Evolutionary conservation across 2,888 invertebrate genomes (phyloP).

Genomic region (Lasius fuliginosus): DNA sequence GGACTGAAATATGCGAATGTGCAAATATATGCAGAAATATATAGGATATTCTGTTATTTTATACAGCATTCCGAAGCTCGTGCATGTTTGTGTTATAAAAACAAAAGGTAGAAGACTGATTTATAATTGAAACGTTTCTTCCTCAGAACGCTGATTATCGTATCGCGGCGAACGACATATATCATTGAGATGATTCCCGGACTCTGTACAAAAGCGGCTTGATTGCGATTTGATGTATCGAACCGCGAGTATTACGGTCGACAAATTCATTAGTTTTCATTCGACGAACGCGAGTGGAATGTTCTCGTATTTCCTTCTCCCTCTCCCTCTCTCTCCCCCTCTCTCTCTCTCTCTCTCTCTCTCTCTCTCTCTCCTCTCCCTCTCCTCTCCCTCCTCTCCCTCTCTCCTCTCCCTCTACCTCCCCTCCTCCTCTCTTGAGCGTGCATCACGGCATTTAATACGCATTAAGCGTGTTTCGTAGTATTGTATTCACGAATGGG

Average conservation of each 20-base stretch:
- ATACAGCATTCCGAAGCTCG: neutral
- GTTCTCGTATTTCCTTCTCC: conserved; percentile 41
- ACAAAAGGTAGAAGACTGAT: neutral
- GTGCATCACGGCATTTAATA: conserved; percentile 52
- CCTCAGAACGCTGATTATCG: neutral
- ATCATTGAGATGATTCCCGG: conserved; percentile 7
- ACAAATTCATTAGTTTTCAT: conserved; percentile 53
- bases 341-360: neutral
- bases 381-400: neutral
- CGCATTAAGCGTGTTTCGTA: conserved; percentile 59
- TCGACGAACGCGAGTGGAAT: conserved; percentile 54
- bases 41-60: neutral
- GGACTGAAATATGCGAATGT: neutral
- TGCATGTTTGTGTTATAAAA: neutral
- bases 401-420: no score
- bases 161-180: neutral
- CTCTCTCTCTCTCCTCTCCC: conserved; percentile 3
- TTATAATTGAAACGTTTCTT: neutral
- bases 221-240: conserved; percentile 44
- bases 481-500: conserved; percentile 32
- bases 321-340: conserved; percentile 19
- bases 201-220: conserved; percentile 30
- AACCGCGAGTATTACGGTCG: conserved; percentile 12
- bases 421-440: neutral
- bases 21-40: neutral